Evolutionary conservation across 2,888 invertebrate species (phyloP).

Genomic region (Pachliopta kotzebuea): DNA sequence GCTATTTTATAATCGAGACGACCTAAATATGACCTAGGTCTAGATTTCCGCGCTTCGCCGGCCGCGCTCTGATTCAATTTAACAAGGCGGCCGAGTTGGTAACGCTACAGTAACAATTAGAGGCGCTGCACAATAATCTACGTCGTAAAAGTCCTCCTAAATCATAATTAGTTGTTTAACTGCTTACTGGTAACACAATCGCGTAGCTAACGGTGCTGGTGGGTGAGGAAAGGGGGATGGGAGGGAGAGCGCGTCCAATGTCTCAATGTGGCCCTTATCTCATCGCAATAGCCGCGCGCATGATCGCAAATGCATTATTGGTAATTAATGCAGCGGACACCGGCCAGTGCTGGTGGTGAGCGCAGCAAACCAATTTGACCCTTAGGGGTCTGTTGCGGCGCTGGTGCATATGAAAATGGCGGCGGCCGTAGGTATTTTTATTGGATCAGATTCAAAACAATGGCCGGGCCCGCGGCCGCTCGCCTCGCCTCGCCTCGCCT

Average conservation of each 20-base stretch:
- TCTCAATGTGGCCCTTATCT: conserved; percentile 27
- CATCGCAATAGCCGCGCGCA: conserved; percentile 10
- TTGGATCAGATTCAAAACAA: conserved; percentile 40
- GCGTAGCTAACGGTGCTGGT: no score
- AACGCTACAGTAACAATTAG: conserved; percentile 34
- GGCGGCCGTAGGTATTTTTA: conserved; percentile 40
- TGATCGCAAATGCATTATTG: conserved; percentile 21
- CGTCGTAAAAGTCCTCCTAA: conserved; percentile 42
- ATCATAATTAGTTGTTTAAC: conserved; percentile 39
- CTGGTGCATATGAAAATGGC: conserved; percentile 37
- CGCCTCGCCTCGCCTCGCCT: conserved; percentile 37
- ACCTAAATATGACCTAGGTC: conserved; percentile 17
- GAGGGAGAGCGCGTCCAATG: not conserved
- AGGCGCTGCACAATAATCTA: conserved; percentile 35
- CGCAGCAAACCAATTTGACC: conserved; percentile 10
- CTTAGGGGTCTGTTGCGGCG: conserved; percentile 11
- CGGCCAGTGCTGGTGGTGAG: no score
- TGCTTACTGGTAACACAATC: conserved; percentile 12
- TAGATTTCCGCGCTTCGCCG: conserved; percentile 11
- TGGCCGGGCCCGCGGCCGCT: conserved; percentile 35
- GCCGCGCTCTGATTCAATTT: conserved; percentile 27
- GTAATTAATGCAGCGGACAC: conserved; percentile 25
- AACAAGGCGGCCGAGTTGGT: conserved; percentile 32
- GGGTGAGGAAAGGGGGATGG: no score
- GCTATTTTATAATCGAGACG: not conserved